Conservation (phyloP, 1,140 invertebrate species). For the Ceratosolen solmsi region DNA sequence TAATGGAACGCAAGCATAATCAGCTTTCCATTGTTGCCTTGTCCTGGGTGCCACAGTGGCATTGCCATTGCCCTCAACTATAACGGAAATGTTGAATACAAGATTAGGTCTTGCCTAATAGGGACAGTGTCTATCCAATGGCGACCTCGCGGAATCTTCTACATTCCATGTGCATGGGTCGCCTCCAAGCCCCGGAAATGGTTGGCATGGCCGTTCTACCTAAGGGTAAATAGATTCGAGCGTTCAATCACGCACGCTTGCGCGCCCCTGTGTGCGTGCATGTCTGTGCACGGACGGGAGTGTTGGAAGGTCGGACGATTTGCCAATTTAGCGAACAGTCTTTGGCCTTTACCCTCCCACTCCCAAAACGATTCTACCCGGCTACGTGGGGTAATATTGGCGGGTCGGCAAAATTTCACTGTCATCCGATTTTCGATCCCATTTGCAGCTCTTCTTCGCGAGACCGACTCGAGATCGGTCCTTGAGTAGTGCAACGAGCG, state of each 20-base stretch:
- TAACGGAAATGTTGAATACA: slow-evolving; percentile 59
- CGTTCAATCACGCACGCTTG: neutral
- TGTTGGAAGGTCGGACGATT: slow-evolving; percentile 27
- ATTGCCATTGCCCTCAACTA: slow-evolving; percentile 43
- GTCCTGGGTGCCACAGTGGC: neutral
- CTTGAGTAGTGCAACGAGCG: neutral
- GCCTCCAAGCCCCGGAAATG: slow-evolving; percentile 37
- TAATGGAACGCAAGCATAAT: slow-evolving; percentile 52
- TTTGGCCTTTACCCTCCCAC: slow-evolving; percentile 15
- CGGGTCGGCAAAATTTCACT: slow-evolving; percentile 21
- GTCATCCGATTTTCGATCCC: slow-evolving; percentile 57
- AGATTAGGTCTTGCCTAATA: slow-evolving; percentile 61
- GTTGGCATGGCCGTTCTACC: slow-evolving; percentile 40
- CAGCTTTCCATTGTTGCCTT: slow-evolving; percentile 57
- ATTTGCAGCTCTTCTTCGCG: slow-evolving; percentile 30
- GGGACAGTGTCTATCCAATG: slow-evolving; percentile 34
- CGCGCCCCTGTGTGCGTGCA: neutral
- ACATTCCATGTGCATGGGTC: slow-evolving; percentile 17
- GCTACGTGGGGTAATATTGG: slow-evolving; percentile 18
- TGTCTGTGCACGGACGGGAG: neutral
- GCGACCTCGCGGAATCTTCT: neutral
- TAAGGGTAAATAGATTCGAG: slow-evolving; percentile 55
- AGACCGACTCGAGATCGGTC: slow-evolving; percentile 3
- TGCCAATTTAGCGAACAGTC: slow-evolving; percentile 37
- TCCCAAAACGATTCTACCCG: slow-evolving; percentile 9